Evolutionary conservation across 2,888 invertebrate genomes (phyloP), one percentile per base, ranked within the genome.

Genomic region (Heteromurus nitidus): DNA sequence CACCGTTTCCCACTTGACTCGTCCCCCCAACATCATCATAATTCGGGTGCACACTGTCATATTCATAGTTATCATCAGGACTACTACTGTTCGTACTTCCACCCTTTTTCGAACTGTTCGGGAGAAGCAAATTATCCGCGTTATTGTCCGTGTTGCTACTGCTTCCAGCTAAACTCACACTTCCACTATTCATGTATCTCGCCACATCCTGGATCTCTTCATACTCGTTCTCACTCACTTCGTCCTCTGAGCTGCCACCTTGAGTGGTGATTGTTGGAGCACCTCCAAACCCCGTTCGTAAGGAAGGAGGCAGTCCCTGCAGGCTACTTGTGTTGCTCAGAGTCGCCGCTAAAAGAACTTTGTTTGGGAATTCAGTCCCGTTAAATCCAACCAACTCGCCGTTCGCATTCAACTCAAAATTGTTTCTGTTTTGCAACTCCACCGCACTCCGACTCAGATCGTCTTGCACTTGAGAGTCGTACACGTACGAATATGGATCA

Each of bases 201-300:
- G 85, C 85, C 20, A 87, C 87, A 22, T 87, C 87, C 1, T 82
- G 84, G 31, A 87, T 87, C 58, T 87, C 87, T 62, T 87, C 87
- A 62, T 87, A 87, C 55, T 87, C 87, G 58, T 87, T 87, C 70
- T 87, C 87, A 73, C 82, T 82, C 13, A 55, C 73, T 47, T 74
- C 82, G n/a, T n/a, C 53, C 11, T 30, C 24, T 1, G 72, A 62
- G n/a, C 31, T 73, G n/a, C n/a, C n/a, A 9, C 26, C 58, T 13
- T 42, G 22, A 3, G 69, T 62, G 11, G 79, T 79, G 1, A 62
- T 22, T 24, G 72, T 60, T 3, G 58, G 47, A 5, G 76, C 47
- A 28, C 76, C 75, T 20, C 67, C 68, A 68, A 76, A 67, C 7
- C 68, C 76, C 16, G 72, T 47, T 20, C 73, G 1, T 18, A 67